Base-by-base conservation (phyloP, 2,888 invertebrate species). In the Nomada lathburiana region DNA sequence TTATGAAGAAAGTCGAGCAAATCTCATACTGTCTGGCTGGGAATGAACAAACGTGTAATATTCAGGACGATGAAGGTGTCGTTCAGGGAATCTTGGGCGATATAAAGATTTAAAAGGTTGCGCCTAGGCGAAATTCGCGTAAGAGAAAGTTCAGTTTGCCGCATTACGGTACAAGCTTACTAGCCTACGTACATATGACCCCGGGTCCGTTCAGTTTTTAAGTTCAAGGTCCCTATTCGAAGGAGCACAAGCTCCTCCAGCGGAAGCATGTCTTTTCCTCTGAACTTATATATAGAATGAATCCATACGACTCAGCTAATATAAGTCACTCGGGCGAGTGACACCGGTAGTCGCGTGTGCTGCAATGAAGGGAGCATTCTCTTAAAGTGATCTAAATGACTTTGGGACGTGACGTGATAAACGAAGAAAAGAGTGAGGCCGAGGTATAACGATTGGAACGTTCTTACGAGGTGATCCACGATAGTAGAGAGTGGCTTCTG, bases 301-400 rank as follows among this genome's bases (percentile, higher is more conserved):
- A 76, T 83, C 60, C 71, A 60, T 71, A 81, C 76, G 67, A 52
- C 26, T 20, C 52, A 36, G 55, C 80, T 68, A 70, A 83, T 86
- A 76, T 86, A 87, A 84, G 84, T 76, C 76, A 86, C 73, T 86
- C 82, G 81, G 81, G 74, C 78, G 78, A 85, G 84, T 81, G 84
- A 79, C 81, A 79, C 84, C 79, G 81, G 68, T 78, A 70, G 76
- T 81, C 81, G 84, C 78, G 81, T 76, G 84, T 84, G 20, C 67
- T 73, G 76, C 75, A 83, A 85, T 71, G 80, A 83, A 80, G 80
- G 64, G 76, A 80, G 79, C 80, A 53, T 77, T 84, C 82, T 86
- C 70, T 85, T 75, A 75, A 86, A 80, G 74, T 84, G 82, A 70
- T 63, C 64, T 78, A 81, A 86, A 82, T 80, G 77, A 82, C 82